phyloP scores from a whole-genome alignment of 2,113 vertebrate species.

The Ptychochromis oligacanthus region DNA sequence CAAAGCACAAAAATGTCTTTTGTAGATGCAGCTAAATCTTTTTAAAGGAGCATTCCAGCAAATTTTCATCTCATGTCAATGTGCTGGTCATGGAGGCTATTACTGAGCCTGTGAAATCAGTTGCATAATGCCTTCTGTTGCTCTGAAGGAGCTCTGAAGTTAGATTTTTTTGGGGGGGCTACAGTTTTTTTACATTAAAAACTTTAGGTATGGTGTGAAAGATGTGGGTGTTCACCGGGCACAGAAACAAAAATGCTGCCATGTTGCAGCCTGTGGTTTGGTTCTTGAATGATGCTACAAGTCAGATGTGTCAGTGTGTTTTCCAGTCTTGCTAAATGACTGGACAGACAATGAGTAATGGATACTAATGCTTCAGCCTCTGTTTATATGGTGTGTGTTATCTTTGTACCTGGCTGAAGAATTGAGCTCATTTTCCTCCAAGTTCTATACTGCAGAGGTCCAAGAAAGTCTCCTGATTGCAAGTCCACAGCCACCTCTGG shows the following conservation, averaged over 20 bases:
- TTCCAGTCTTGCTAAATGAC: neutral
- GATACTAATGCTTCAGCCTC: neutral
- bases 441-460: conserved; percentile 75
- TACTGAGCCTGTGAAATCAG: neutral
- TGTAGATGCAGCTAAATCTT: neutral
- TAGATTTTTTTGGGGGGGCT: neutral
- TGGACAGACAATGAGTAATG: neutral
- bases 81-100: neutral
- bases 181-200: no score
- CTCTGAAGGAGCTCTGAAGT: fast-evolving
- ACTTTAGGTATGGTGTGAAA: no score
- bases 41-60: neutral
- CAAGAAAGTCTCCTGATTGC: conserved; percentile 71
- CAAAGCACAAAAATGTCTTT: neutral
- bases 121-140: neutral
- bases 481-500: conserved; percentile 59
- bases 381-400: neutral
- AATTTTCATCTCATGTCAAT: neutral
- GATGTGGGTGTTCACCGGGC: no score
- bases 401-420: conserved; percentile 69
- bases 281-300: neutral
- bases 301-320: neutral
- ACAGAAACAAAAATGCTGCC: no score
- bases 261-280: neutral
- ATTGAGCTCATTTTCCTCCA: conserved; percentile 77